Base-by-base conservation (phyloP, 2,113 vertebrate genomes). In the Picathartes gymnocephalus region DNA sequence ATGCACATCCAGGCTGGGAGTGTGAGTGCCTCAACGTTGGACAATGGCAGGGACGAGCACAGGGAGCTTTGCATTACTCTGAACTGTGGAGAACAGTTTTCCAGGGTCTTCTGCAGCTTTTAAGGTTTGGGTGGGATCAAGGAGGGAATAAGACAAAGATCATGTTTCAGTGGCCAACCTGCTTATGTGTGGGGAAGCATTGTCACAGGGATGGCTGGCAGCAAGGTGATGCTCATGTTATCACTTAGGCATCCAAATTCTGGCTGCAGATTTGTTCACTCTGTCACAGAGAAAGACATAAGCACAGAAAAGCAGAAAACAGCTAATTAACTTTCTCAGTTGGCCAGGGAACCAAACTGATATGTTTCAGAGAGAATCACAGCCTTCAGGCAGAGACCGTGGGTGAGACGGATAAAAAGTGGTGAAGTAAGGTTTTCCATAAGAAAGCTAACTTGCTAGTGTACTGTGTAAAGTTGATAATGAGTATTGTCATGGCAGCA, bases 11-110 rank as follows among this genome's bases (percentile, higher is more conserved):
- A 48, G 24, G 15, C 15, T 48, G 33, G 16, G 13, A 58, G 10
- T 1, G 0, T 0, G 0, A 62, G 30, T 1, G 6, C 30, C 42
- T 86, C 37, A 77, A 42, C 30, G 24, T 2, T 0, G 0, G 37
- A 13, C 9, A 73, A 16, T 2, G 3, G 27, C 54, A 80, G 39
- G 47, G 44, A 45, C 23, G 17, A 14, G 5, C 7, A 33, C 13
- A 9, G 33, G 58, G 35, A 84, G 9, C 30, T 69, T 47, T 3
- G 4, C 5, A 1, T 68, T 70, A 35, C 42, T 7, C 37, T 0
- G 0, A 19, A 18, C 17, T 6, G 9, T 13, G 5, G 8, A 40
- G 20, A 88, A 42, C 5, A 2, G 1, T 50, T 80, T 91, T 24
- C 17, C 20, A 47, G 42, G 16, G 47, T 45, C 39, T 70, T 40